phyloP scores from a whole-genome alignment of 2,797 vertebrate genomes.

The Enteromius mattozi region DNA sequence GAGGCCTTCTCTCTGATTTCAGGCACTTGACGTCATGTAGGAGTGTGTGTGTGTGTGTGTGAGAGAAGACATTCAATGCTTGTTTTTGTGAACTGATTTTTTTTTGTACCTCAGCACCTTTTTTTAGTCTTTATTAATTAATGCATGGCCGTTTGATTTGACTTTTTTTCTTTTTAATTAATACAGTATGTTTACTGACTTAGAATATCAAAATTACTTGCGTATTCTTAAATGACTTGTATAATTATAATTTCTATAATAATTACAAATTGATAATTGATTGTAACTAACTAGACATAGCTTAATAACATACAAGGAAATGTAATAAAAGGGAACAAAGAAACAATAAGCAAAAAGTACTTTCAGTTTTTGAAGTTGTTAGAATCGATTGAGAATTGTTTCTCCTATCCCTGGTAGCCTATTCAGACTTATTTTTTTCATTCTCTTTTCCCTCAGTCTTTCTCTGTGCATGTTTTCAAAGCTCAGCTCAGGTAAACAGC shows the following conservation, averaged over 20 bases:
- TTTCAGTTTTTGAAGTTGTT: background rate
- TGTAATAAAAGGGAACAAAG: background rate
- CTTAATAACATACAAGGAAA: background rate
- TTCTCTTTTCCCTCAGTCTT: background rate
- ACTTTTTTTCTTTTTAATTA: background rate
- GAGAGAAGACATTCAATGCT: slow-evolving; percentile 36
- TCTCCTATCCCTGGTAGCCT: background rate
- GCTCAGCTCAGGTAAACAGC: background rate
- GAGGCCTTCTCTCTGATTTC: slow-evolving; percentile 58
- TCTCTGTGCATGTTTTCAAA: background rate
- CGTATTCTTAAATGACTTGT: background rate
- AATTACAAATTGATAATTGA: background rate
- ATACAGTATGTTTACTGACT: background rate
- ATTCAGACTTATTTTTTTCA: background rate
- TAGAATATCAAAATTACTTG: background rate
- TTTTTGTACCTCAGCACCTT: background rate
- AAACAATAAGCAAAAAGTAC: background rate
- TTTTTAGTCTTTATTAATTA: background rate
- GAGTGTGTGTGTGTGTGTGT: slow-evolving; percentile 56
- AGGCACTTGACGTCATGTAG: slow-evolving; percentile 68
- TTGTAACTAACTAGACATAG: background rate
- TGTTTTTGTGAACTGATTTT: slow-evolving; percentile 28
- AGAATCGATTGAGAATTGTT: background rate
- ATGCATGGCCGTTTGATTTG: background rate
- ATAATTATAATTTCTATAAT: background rate